Base-by-base conservation (phyloP, 2,888 invertebrate species). In the Auanema sp. region DNA sequence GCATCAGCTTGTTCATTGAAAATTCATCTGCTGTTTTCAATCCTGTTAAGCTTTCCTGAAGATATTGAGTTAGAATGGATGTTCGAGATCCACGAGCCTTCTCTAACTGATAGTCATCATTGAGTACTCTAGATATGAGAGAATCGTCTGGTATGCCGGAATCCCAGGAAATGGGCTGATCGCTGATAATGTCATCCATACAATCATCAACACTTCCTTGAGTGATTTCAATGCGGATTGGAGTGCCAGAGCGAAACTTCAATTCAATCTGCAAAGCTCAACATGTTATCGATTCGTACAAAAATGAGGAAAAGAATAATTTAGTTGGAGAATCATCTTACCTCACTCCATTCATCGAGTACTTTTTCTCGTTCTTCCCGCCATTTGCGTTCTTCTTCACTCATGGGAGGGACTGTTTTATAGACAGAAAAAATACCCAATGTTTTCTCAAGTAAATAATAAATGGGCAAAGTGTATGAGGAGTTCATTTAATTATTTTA, bases 311-410 rank as follows among this genome's bases (percentile, higher is more conserved):
- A 21, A 21, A 47, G 21, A 47, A 47, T 47, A 47, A 47, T 11
- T 43, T n/a, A 43, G n/a, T 12, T 43, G 43, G 43, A 12, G 11
- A 43, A n/a, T 12, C 11, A 53, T 14, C 49, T 47, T 43, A 72
- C 72, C 68, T 72, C 72, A 56, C 68, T 66, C 72, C 72, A 72
- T 44, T 70, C 72, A 33, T 72, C 72, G 18, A 70, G 53, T 23
- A 71, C 72, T 49, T 64, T 56, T 49, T 65, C 52, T 44, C 66
- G 41, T 49, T 72, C 70, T 24, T 66, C 60, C 11, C 60, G 41
- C 73, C 71, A 72, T 44, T 65, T 54, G 41, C 58, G 42, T 43
- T 64, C 69, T 51, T 66, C 66, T 21, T 56, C 64, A 56, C 59
- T 57, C 64, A 57, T 58, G 47, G 23, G 40, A 18, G 25, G 11